Evolutionary conservation across 1,140 invertebrate genomes (phyloP), one percentile per base, ranked within the genome.

Genomic region (Aleiodes sp.): DNA sequence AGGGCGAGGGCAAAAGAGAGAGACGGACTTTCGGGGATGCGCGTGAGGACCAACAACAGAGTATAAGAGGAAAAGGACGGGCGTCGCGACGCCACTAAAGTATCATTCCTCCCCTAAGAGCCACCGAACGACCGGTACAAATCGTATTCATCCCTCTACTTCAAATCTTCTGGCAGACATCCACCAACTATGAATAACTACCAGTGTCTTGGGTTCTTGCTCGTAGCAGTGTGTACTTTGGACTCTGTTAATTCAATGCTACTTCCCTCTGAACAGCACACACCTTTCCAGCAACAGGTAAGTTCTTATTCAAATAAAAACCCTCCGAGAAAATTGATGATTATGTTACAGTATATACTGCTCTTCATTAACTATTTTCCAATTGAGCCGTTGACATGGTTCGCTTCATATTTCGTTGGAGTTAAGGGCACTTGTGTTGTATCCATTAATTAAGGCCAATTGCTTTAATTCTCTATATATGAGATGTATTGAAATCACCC

Each of bases 51-150:
- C 72, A 68, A 66, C 70, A 61, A 67, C 56, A 65, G 70, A 31
- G 68, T 84, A 82, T 83, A 84, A 82, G 80, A 81, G 78, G 76
- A 76, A 21, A 19, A 80, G 79, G 78, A 68, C 75, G 73, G 64
- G 76, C 75, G 80, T 80, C 77, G 77, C 81, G 78, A 79, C 80
- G 81, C 74, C 78, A 75, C 76, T 80, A 76, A 81, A 75, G 12
- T 35, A 26, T 31, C 37, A 61, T 46, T 24, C 46, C 64, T 68
- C 57, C 33, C 46, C 67, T 39, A 52, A 39, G 60, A 31, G 35
- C 37, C 24, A 29, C 39, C 16, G 21, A 37, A 43, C n/a, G 4
- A 39, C 8, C 24, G 4, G 29, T 64, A n/a, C n/a, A 26, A 26
- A 35, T 35, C 31, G n/a, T 46, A 31, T 19, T 39, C 41, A 64